Conservation (phyloP, 2,113 vertebrate species). For the Chrysochloris asiatica region DNA sequence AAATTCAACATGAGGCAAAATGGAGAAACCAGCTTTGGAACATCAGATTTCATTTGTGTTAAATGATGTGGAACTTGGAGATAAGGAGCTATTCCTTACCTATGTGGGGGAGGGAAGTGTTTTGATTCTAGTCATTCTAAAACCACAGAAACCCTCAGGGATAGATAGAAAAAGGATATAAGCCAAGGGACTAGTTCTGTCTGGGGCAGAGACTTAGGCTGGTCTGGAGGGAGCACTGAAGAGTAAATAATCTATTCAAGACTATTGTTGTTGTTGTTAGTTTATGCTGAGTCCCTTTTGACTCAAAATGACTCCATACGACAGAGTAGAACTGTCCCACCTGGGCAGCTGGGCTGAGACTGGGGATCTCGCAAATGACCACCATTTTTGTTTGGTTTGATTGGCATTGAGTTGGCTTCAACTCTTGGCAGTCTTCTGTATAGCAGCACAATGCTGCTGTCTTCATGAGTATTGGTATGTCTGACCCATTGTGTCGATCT, state of each 20-base stretch:
- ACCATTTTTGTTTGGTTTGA: background rate
- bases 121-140: background rate
- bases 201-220: background rate
- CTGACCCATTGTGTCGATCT: background rate
- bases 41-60: background rate
- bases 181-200: too few species aligned
- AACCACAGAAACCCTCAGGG: background rate
- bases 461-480: background rate
- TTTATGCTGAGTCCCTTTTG: background rate
- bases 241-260: background rate
- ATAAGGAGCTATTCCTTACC: background rate
- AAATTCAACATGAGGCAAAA: background rate
- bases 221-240: background rate
- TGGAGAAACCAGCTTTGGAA: background rate
- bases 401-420: background rate
- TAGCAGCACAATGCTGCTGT: background rate
- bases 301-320: background rate
- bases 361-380: rapidly evolving
- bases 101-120: background rate
- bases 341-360: background rate
- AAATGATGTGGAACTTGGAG: background rate
- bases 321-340: background rate
- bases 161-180: background rate
- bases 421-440: background rate
- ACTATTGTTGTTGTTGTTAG: background rate